Evolutionary conservation across 2,888 invertebrate genomes (phyloP), one percentile per base, ranked within the genome.

Genomic region (Orthosia gracilis): DNA sequence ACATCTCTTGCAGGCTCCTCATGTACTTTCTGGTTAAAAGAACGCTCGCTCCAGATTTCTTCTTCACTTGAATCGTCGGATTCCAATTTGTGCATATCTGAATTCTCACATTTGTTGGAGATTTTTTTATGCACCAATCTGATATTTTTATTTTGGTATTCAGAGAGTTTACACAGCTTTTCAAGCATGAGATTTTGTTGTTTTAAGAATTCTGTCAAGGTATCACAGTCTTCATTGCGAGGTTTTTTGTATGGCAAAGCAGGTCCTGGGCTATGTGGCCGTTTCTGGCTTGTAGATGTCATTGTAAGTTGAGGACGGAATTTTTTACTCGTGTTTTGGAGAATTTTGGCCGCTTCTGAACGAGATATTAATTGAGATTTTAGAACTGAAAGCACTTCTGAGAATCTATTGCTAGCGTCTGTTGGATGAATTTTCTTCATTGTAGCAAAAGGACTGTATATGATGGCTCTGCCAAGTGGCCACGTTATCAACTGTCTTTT

Each of bases 381-480:
- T 54, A 77, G 26, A 47, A 31, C 21, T 21, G 64, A 58, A 54
- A 77, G 64, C 15, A 69, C 11, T 63, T 75, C 65, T 23, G 40
- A 15, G 50, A 77, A 77, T 61, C 64, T 69, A 21, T 70, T 75
- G 21, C 64, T 45, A 49, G 31, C 54, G 17, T 67, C 62, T 12
- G 31, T 49, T n/a, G 76, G 74, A 21, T 82, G 82, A 13, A 80
- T 69, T 55, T 66, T 76, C 49, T 73, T 66, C 76, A 76, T 82
- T 7, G 71, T 71, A 15, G 76, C 66, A 45, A 80, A 58, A n/a
- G 82, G 82, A 17, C 65, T 59, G 63, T 76, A 82, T 15, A 82
- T 80, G 12, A 80, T 68, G 3, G 80, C 73, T 5, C 80, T 62
- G 47, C 80, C 79, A 11, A 82, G 50, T 5, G 79, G 81, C 81